Percentiles rank a stretch among this genome's conserved stretches.
Evolutionary conservation across 92 coral and sea anemone genomes (phyloP).

Genomic region (Phymanthus crucifer): DNA sequence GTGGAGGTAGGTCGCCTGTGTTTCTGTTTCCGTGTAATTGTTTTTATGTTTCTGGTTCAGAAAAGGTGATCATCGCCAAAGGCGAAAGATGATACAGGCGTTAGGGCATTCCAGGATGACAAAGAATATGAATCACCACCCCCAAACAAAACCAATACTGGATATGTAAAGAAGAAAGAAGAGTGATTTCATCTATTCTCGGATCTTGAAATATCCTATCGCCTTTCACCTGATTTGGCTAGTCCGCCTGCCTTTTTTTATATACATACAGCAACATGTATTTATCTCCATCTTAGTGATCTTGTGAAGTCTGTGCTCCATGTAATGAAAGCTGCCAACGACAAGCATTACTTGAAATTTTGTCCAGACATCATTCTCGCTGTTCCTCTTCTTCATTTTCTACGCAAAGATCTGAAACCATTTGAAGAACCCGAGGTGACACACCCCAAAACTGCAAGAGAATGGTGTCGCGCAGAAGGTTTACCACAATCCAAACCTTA

Average conservation of each 20-base stretch:
- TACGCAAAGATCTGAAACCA: constrained; percentile 58
- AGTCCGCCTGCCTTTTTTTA: too few species aligned
- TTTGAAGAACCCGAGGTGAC: constrained; percentile 47
- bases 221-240: too few species aligned
- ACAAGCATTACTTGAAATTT: neutral
- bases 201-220: too few species aligned
- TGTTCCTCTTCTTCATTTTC: constrained; percentile 72
- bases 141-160: too few species aligned
- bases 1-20: constrained; percentile 17
- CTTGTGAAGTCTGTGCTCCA: constrained; percentile 13
- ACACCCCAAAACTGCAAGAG: constrained; percentile 15
- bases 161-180: too few species aligned
- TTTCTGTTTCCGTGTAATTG: neutral
- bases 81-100: too few species aligned
- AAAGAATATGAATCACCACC: too few species aligned
- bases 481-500: constrained; percentile 11
- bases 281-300: neutral
- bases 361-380: constrained; percentile 55
- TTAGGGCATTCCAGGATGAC: too few species aligned
- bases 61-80: too few species aligned
- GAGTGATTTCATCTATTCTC: too few species aligned
- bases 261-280: neutral
- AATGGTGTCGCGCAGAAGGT: constrained; percentile 22
- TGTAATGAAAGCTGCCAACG: constrained; percentile 10
- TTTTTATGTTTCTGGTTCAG: neutral